phyloP scores from a whole-genome alignment of 2,888 invertebrate genomes.

The Aphodius granarius region DNA sequence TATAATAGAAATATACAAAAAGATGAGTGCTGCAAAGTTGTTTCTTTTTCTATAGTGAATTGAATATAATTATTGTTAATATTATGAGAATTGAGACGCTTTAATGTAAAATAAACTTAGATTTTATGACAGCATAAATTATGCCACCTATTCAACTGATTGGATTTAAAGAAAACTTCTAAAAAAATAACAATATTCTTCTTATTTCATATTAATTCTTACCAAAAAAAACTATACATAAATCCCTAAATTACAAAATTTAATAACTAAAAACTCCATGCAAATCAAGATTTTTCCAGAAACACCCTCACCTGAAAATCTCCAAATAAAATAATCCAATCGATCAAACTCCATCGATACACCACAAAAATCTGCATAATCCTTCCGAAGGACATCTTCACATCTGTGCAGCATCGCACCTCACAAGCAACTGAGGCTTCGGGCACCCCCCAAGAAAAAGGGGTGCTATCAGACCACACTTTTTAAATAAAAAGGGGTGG shows the following conservation, averaged over 20 bases:
- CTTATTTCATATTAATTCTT: too few relatives aligned
- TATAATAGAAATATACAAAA: too few relatives aligned
- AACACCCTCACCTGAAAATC: neutral
- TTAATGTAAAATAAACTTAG: too few relatives aligned
- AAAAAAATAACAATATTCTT: too few relatives aligned
- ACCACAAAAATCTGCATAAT: neutral
- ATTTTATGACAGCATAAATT: too few relatives aligned
- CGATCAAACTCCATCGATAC: neutral
- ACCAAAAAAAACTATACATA: too few relatives aligned
- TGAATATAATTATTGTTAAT: too few relatives aligned
- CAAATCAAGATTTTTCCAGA: neutral
- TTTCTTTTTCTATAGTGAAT: too few relatives aligned
- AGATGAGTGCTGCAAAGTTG: too few relatives aligned
- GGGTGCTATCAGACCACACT: neutral
- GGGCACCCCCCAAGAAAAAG: neutral
- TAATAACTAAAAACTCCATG: neutral
- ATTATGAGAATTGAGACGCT: too few relatives aligned
- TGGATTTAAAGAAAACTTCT: too few relatives aligned
- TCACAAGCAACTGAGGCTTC: neutral
- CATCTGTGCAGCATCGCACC: neutral
- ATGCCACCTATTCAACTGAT: too few relatives aligned
- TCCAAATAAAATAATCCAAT: neutral
- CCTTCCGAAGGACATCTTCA: neutral
- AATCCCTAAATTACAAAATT: neutral
- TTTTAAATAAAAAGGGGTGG: conserved; percentile 42